Evolutionary conservation across 30 jellyfish, hydroid and myxozoan genomes (phyloP).

Genomic region (Phacellophora camtschatica): DNA sequence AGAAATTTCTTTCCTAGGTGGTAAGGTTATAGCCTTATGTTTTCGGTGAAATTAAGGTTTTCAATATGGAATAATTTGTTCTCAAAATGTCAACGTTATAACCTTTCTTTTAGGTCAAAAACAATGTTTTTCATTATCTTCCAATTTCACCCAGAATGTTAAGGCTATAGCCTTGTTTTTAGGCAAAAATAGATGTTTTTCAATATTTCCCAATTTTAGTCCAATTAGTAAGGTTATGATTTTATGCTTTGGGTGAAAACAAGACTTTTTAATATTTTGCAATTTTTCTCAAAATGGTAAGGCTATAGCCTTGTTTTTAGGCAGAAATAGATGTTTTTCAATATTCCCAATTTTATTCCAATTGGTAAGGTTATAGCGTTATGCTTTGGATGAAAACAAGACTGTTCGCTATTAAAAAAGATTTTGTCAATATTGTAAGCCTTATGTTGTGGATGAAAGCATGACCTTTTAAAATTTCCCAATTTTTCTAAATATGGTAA

Average conservation of each 20-base stretch:
- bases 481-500: neutral
- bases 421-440: neutral
- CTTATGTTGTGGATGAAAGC: neutral
- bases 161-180: neutral
- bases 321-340: too few species aligned
- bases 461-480: neutral
- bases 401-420: neutral
- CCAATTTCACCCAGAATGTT: neutral
- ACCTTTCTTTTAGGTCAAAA: neutral
- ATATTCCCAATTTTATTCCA: too few species aligned
- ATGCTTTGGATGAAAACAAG: neutral
- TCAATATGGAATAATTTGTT: neutral
- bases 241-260: too few species aligned
- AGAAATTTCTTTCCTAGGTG: neutral
- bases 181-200: neutral
- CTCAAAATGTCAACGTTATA: neutral
- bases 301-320: too few species aligned
- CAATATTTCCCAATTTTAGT: too few species aligned
- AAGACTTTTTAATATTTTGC: too few species aligned
- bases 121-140: neutral
- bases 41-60: neutral
- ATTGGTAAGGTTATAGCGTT: neutral
- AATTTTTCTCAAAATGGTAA: too few species aligned
- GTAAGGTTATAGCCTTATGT: conserved; percentile 1
- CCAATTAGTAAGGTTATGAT: too few species aligned